Conservation (phyloP, 1,140 invertebrate species). For the Conus betulinus region DNA sequence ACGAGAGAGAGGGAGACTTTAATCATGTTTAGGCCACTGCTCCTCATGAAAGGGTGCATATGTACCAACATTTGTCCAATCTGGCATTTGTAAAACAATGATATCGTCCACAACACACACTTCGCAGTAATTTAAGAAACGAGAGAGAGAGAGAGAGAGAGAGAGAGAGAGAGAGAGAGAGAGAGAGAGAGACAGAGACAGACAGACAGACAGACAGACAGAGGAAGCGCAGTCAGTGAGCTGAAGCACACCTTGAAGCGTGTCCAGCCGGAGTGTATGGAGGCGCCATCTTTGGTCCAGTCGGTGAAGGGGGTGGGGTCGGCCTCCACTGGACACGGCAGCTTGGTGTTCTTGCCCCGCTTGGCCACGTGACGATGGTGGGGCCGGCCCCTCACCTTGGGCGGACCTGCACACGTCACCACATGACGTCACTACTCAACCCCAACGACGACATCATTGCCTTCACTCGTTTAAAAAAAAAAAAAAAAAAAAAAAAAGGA, state of each 20-base stretch:
- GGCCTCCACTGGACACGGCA: conserved; percentile 69
- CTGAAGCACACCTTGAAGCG: conserved; percentile 51
- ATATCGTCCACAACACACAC: no score
- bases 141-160: no score
- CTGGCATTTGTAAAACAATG: no score
- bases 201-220: not conserved
- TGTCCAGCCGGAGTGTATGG: conserved; percentile 79
- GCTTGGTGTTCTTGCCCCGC: conserved; percentile 65
- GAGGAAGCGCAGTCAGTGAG: not conserved
- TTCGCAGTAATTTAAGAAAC: no score
- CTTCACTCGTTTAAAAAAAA: not conserved
- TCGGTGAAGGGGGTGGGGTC: conserved; percentile 66
- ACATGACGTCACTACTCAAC: no score
- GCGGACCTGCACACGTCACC: conserved; percentile 56
- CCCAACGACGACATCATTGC: not conserved
- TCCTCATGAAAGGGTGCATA: no score
- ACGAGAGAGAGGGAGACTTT: no score
- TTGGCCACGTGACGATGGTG: conserved; percentile 51
- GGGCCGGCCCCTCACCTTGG: conserved; percentile 51
- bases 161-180: no score
- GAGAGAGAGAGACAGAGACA: no score
- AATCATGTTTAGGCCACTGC: no score
- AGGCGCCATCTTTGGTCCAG: conserved; percentile 74
- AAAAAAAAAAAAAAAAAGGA: not conserved
- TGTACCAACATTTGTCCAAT: no score